Evolutionary conservation across 2,888 invertebrate genomes (phyloP).

Genomic region (Drosophila incognita): DNA sequence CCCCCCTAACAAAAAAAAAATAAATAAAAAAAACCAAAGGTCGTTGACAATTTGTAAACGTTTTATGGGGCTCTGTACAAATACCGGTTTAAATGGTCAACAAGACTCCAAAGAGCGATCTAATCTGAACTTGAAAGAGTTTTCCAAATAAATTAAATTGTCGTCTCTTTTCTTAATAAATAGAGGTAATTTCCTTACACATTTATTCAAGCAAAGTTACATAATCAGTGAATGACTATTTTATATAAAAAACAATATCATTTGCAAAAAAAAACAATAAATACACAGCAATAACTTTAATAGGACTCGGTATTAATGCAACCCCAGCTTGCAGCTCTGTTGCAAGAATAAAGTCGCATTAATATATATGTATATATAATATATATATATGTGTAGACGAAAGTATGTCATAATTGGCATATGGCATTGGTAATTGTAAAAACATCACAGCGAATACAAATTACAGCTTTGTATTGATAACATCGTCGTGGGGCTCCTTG

Average conservation of each 20-base stretch:
- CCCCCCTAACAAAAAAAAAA: slow-evolving; percentile 23
- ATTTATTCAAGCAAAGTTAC: slow-evolving; percentile 17
- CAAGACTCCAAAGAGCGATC: slow-evolving; percentile 1
- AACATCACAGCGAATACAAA: slow-evolving; percentile 70
- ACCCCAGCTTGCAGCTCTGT: neutral
- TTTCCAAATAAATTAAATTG: neutral
- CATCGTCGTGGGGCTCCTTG: slow-evolving; percentile 78
- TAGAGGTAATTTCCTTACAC: neutral
- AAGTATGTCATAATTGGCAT: slow-evolving; percentile 41
- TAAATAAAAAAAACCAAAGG: slow-evolving; percentile 32
- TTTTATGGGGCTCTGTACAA: slow-evolving; percentile 13
- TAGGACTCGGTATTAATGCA: slow-evolving; percentile 58
- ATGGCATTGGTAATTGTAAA: slow-evolving; percentile 62
- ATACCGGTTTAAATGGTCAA: slow-evolving; percentile 23
- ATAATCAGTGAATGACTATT: slow-evolving; percentile 6
- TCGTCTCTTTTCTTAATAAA: neutral
- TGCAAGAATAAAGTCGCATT: slow-evolving; percentile 12
- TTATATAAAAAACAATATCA: slow-evolving; percentile 12
- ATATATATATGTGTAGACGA: slow-evolving; percentile 21
- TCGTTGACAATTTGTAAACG: slow-evolving; percentile 26
- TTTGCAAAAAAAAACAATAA: slow-evolving; percentile 55
- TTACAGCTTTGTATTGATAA: slow-evolving; percentile 82
- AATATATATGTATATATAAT: slow-evolving; percentile 23
- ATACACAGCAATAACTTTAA: slow-evolving; percentile 72
- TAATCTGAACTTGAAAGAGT: slow-evolving; percentile 9